phyloP scores from a whole-genome alignment of 2,888 invertebrate genomes.

The Leptogaster cylindrica region DNA sequence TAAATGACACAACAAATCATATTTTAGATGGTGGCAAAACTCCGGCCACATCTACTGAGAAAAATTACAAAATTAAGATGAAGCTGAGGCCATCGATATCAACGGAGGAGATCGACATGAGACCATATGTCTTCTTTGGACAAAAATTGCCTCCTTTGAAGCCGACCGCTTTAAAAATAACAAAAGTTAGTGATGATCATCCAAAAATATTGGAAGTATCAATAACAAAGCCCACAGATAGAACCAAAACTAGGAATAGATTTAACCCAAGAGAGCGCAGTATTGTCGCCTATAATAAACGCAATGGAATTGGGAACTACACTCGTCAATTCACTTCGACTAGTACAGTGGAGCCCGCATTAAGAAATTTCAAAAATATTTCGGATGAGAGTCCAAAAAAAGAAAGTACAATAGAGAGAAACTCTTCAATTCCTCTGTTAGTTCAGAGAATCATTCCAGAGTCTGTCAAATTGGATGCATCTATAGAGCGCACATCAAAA shows the following conservation, averaged over 20 bases:
- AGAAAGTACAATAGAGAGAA: constrained; percentile 9
- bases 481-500: not conserved
- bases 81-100: constrained; percentile 51
- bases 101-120: constrained; percentile 65
- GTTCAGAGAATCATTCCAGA: constrained; percentile 24
- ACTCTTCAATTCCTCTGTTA: constrained; percentile 37
- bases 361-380: constrained; percentile 16
- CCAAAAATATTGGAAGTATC: constrained; percentile 68
- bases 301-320: constrained; percentile 54
- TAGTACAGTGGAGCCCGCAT: constrained; percentile 11
- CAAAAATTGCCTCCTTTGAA: constrained; percentile 66
- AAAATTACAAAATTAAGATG: constrained; percentile 50
- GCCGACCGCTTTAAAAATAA: constrained; percentile 58
- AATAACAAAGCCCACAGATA: constrained; percentile 61
- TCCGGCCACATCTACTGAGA: constrained; percentile 43
- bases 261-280: constrained; percentile 47
- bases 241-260: constrained; percentile 47
- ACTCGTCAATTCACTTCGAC: constrained; percentile 50
- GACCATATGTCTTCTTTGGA: constrained; percentile 74
- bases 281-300: constrained; percentile 49
- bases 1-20: constrained; percentile 59
- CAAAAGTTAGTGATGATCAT: constrained; percentile 64
- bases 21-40: constrained; percentile 54
- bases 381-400: constrained; percentile 35
- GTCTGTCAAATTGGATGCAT: not conserved